These are phyloP conservation scores for Ptychadena robeensis DNA, from an alignment of 2,797 vertebrate genomes.

Conservation along the genomic window DNA sequence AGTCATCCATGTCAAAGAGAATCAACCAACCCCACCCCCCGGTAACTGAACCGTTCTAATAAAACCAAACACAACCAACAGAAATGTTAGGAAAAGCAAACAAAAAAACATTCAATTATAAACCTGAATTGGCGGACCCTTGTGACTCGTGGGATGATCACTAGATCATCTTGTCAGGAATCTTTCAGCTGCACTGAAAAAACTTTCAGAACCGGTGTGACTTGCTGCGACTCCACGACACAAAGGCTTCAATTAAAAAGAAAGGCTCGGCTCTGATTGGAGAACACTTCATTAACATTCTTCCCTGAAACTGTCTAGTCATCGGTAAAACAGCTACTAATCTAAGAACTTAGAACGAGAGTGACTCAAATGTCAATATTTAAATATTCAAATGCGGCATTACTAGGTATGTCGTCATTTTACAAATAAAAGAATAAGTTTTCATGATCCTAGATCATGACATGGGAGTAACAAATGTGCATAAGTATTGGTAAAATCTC, in stretches of 20 bases:
- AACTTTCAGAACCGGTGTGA: constrained; percentile 14
- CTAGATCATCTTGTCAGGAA: not conserved
- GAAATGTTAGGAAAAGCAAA: not conserved
- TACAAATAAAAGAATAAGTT: too few relatives aligned
- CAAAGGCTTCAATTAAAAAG: not conserved
- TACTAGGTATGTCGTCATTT: not conserved
- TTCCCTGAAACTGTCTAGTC: not conserved
- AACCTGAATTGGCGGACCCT: not conserved
- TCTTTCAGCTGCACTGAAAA: not conserved
- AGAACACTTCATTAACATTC: constrained; percentile 1
- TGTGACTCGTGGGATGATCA: not conserved
- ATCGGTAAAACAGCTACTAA: not conserved
- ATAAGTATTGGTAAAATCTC: too few relatives aligned
- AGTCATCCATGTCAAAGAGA: too few relatives aligned
- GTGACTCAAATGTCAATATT: not conserved
- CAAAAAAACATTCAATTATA: not conserved
- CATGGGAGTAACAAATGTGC: too few relatives aligned
- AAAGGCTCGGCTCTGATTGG: not conserved
- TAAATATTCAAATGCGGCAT: not conserved
- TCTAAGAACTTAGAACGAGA: not conserved
- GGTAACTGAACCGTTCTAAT: not conserved
- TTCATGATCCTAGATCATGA: not conserved
- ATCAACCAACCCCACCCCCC: too few relatives aligned
- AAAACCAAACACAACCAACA: not conserved
- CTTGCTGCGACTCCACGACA: not conserved